Conservation (phyloP, 2,797 vertebrate species). For the Gallinago stenura region DNA sequence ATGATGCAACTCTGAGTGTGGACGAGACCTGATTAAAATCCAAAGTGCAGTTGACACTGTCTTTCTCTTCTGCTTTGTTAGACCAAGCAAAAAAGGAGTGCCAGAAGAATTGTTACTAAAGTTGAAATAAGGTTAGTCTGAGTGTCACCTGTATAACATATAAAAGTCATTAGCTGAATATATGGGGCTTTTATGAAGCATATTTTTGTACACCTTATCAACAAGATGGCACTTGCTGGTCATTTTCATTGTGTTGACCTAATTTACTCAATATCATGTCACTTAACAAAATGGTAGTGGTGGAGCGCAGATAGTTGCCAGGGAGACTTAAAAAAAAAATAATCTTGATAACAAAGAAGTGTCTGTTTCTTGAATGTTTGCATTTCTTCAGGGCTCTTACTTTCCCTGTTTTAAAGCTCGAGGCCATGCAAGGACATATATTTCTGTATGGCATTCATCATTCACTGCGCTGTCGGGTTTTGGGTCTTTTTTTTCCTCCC, state of each 20-base stretch:
- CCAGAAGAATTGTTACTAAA: neutral
- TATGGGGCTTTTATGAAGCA: neutral
- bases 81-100: neutral
- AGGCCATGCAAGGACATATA: slow-evolving; percentile 29
- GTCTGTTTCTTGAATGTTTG: neutral
- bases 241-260: neutral
- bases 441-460: slow-evolving; percentile 48
- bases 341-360: neutral
- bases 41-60: neutral
- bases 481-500: neutral
- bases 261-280: neutral
- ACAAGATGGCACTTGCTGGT: neutral
- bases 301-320: neutral
- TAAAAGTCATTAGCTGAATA: neutral
- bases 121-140: neutral
- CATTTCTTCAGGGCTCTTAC: neutral
- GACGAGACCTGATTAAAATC: neutral
- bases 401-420: neutral
- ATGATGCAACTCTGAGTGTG: neutral
- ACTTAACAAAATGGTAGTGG: neutral
- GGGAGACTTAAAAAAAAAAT: neutral
- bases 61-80: neutral
- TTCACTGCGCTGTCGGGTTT: neutral
- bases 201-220: neutral
- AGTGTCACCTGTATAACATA: neutral